phyloP scores from a whole-genome alignment of 2,888 invertebrate genomes.

The Catotricha subobsoleta region DNA sequence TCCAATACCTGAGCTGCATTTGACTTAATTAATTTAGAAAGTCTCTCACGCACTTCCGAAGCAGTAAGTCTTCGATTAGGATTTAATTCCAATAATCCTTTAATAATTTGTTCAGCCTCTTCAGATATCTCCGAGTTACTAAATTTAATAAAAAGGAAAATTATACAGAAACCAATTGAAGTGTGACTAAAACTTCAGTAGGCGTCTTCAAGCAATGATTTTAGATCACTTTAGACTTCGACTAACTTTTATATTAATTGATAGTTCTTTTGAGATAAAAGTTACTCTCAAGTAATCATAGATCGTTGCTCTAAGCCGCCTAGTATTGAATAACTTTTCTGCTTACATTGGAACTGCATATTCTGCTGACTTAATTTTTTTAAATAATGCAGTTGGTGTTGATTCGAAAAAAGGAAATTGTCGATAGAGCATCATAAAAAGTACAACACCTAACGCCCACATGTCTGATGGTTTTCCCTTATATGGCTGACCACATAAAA shows the following conservation, averaged over 20 bases:
- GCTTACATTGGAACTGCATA: slow-evolving; percentile 54
- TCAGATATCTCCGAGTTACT: slow-evolving; percentile 8
- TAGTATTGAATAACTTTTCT: background rate
- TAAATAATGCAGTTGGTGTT: slow-evolving; percentile 51
- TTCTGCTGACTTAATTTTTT: slow-evolving; percentile 54
- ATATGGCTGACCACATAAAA: slow-evolving; percentile 56
- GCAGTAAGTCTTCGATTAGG: slow-evolving; percentile 48
- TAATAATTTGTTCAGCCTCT: slow-evolving; percentile 34
- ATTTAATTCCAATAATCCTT: slow-evolving; percentile 46
- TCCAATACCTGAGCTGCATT: slow-evolving; percentile 5
- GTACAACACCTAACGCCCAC: slow-evolving; percentile 65
- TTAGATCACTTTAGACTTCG: background rate
- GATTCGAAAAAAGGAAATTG: slow-evolving; percentile 68
- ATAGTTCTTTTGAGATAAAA: too few species aligned
- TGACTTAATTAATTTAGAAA: slow-evolving; percentile 10
- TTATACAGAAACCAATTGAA: slow-evolving; percentile 6
- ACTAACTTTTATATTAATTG: too few species aligned
- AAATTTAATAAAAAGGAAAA: too few species aligned
- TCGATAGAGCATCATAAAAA: slow-evolving; percentile 63
- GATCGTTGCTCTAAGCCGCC: too few species aligned
- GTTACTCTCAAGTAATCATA: too few species aligned
- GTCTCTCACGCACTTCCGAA: slow-evolving; percentile 33
- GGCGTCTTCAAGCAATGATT: background rate
- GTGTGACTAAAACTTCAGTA: slow-evolving; percentile 1
- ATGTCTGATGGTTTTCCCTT: slow-evolving; percentile 64